Percentiles rank a stretch among this genome's conserved stretches.
These are phyloP conservation scores for Hyposoter dolosus DNA, from an alignment of 2,888 invertebrate species.

Conservation along the genomic window DNA sequence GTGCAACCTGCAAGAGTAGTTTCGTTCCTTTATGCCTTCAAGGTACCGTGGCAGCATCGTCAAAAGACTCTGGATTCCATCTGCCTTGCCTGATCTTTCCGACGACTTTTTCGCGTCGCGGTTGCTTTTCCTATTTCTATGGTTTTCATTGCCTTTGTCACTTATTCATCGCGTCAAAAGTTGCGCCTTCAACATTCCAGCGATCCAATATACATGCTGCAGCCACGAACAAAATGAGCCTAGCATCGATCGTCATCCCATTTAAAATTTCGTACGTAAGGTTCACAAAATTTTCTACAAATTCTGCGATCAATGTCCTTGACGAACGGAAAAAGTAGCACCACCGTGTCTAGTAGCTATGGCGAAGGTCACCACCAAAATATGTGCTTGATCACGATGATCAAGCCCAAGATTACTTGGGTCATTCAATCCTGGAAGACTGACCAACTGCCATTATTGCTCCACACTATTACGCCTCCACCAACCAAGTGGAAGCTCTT, in stretches of 20 bases:
- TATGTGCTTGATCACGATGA: slow-evolving; percentile 49
- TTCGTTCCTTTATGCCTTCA: slow-evolving; percentile 51
- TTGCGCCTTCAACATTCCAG: neutral
- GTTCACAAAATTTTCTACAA: neutral
- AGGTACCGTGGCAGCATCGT: slow-evolving; percentile 41
- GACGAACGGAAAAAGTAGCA: slow-evolving; percentile 8
- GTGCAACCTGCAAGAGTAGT: slow-evolving; percentile 44
- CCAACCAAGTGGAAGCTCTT: slow-evolving; percentile 8
- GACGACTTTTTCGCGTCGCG: neutral
- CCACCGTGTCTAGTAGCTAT: slow-evolving; percentile 25
- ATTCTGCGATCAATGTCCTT: neutral
- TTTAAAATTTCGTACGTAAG: neutral
- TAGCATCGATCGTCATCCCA: neutral
- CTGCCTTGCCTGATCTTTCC: slow-evolving; percentile 1
- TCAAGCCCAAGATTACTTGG: slow-evolving; percentile 31
- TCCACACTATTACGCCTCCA: neutral
- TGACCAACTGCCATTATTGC: slow-evolving; percentile 6
- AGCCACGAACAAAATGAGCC: neutral
- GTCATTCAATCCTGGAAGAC: slow-evolving; percentile 43
- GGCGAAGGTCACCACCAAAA: slow-evolving; percentile 23
- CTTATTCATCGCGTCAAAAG: neutral
- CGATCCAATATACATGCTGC: neutral
- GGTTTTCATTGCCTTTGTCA: slow-evolving; percentile 8
- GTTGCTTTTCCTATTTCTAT: neutral
- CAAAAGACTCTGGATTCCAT: slow-evolving; percentile 34